A percentile compares a stretch with the other conserved stretches of the same genome.
Conservation (phyloP, 2,113 vertebrate species). For the Polypterus senegalus region DNA sequence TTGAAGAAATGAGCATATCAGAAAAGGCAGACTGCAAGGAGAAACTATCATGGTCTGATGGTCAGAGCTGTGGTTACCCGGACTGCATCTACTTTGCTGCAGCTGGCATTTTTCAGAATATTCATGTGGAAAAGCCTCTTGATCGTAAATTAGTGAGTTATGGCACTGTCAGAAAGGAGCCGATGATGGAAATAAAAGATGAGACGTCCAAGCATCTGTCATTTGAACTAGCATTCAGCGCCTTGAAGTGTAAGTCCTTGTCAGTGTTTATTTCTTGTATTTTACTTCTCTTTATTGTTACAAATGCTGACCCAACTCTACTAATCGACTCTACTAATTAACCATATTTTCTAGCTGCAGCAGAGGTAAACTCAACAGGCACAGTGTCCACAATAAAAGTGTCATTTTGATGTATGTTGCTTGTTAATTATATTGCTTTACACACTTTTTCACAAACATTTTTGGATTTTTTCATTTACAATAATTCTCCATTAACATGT, state of each 20-base stretch:
- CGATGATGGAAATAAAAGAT: constrained; percentile 33
- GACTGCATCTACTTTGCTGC: constrained; percentile 64
- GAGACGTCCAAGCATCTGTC: constrained; percentile 37
- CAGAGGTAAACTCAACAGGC: no score
- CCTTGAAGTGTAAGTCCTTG: constrained; percentile 75
- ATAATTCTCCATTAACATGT: no score
- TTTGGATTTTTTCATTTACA: no score
- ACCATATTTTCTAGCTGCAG: no score
- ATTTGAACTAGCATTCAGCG: constrained; percentile 70
- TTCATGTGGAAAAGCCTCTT: constrained; percentile 45
- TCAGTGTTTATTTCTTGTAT: no score
- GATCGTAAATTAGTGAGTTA: constrained; percentile 50
- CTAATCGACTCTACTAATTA: no score
- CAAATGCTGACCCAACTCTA: no score
- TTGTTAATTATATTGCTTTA: no score
- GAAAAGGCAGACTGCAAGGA: constrained; percentile 4
- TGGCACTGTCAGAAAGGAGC: constrained; percentile 28
- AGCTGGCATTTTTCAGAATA: constrained; percentile 66
- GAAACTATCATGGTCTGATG: neutral
- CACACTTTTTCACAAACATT: no score
- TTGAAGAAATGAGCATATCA: constrained; percentile 13
- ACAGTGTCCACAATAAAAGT: no score
- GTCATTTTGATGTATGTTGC: no score
- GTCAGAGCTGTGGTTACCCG: constrained; percentile 29
- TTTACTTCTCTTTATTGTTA: no score